Conservation (phyloP, 2,888 invertebrate genomes). For the Polylopha cassiicola region DNA sequence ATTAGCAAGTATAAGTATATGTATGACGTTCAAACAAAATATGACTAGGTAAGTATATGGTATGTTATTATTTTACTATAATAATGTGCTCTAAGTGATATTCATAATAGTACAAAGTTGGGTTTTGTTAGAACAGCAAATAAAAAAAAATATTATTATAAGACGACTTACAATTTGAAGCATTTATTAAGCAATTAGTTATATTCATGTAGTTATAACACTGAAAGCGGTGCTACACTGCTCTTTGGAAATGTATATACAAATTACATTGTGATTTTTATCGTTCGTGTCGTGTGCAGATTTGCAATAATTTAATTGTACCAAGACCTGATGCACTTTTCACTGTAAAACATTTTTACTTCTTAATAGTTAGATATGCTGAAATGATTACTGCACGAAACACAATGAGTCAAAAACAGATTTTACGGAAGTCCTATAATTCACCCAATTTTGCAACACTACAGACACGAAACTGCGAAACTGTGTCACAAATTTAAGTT, state of each 20-base stretch:
- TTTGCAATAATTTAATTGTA: conserved; percentile 57
- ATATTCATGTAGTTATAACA: conserved; percentile 30
- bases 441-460: conserved; percentile 34
- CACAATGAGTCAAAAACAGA: conserved; percentile 21
- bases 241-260: conserved; percentile 52
- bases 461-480: conserved; percentile 15
- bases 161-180: conserved; percentile 25
- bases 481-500: conserved; percentile 6
- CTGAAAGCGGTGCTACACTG: conserved; percentile 62
- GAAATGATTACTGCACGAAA: conserved; percentile 15
- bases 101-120: no score
- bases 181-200: conserved; percentile 34
- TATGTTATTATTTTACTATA: no score
- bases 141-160: neutral
- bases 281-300: conserved; percentile 67
- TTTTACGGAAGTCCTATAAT: conserved; percentile 25
- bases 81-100: no score
- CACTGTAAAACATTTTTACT: conserved; percentile 44
- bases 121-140: no score
- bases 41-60: no score
- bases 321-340: conserved; percentile 65
- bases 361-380: conserved; percentile 16
- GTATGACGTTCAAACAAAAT: no score
- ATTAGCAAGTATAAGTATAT: no score
- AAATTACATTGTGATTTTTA: conserved; percentile 71